These are phyloP conservation scores for Ameiurus melas DNA, from an alignment of 2,113 vertebrate species.

Conservation along the genomic window DNA sequence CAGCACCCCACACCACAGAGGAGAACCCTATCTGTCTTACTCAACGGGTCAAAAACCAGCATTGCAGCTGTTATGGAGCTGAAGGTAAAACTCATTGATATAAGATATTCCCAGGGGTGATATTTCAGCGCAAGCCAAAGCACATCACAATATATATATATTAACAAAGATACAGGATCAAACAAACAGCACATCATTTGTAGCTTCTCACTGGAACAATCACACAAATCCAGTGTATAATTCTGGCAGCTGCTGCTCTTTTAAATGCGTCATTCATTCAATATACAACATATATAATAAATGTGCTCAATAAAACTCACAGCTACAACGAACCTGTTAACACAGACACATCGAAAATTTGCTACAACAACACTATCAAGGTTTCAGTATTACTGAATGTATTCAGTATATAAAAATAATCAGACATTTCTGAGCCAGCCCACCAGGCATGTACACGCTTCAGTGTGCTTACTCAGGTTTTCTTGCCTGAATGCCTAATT, in stretches of 20 bases:
- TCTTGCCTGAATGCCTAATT: background rate
- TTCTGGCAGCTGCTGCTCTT: background rate
- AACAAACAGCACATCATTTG: background rate
- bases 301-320: background rate
- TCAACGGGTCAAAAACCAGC: conserved; percentile 7
- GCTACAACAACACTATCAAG: background rate
- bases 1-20: conserved; percentile 47
- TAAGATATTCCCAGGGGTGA: background rate
- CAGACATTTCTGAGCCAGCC: background rate
- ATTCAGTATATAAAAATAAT: background rate
- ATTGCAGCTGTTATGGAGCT: background rate
- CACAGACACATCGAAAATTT: background rate
- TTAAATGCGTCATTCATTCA: background rate
- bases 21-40: conserved; percentile 27
- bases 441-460: background rate
- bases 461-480: background rate
- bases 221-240: background rate
- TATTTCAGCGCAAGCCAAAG: background rate
- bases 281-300: background rate
- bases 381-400: background rate
- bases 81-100: background rate
- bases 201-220: background rate
- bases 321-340: background rate
- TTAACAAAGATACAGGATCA: background rate
- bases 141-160: background rate